Percentiles rank a stretch among this genome's conserved stretches.
phyloP scores from a whole-genome alignment of 1,140 invertebrate genomes.

The Archivesica marissinica region DNA sequence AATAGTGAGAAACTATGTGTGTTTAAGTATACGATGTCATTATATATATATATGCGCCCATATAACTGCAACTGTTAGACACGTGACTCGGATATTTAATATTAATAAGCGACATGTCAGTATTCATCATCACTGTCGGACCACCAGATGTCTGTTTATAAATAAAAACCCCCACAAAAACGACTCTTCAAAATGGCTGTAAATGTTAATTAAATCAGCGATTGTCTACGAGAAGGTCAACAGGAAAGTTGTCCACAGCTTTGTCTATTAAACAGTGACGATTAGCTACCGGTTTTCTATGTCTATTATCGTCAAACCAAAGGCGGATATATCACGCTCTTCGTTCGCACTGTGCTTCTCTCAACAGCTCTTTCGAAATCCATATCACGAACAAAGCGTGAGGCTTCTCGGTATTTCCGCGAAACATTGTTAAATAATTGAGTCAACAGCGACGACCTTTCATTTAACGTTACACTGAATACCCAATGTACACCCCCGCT shows the following conservation, averaged over 20 bases:
- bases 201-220: slow-evolving; percentile 9
- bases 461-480: not conserved
- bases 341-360: not conserved
- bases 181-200: not conserved
- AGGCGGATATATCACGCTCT: not conserved
- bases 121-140: no score
- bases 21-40: no score
- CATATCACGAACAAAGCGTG: not conserved
- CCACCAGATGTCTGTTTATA: no score
- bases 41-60: no score
- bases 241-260: slow-evolving; percentile 16
- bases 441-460: slow-evolving; percentile 16
- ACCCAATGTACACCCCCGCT: slow-evolving; percentile 7
- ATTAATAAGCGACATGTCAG: no score
- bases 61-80: no score
- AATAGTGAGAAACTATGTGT: no score
- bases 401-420: not conserved
- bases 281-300: not conserved
- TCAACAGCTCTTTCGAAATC: not conserved
- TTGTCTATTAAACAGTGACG: not conserved
- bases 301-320: not conserved
- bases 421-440: slow-evolving; percentile 15
- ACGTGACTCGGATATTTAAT: no score
- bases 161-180: no score
- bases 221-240: not conserved